These are phyloP conservation scores for Nasonovia ribisnigri DNA, from an alignment of 2,888 invertebrate genomes.

Conservation along the genomic window DNA sequence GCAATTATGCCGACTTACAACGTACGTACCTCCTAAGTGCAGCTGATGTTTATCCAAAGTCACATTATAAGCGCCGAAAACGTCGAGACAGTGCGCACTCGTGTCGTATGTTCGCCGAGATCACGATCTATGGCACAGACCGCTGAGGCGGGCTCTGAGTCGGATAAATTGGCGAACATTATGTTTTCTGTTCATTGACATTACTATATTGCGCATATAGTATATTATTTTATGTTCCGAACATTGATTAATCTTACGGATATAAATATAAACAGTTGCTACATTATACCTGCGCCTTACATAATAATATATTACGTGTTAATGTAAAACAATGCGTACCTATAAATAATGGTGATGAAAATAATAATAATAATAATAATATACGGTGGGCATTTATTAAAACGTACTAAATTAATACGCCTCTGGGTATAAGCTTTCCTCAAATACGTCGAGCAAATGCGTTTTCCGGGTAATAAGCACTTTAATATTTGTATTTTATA, in stretches of 20 bases:
- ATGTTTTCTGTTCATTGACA: neutral
- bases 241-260: neutral
- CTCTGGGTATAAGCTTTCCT: neutral
- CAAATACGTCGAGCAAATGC: neutral
- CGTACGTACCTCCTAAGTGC: neutral
- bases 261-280: neutral
- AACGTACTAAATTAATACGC: neutral
- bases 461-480: neutral
- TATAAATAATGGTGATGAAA: neutral
- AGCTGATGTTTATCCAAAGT: neutral
- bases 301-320: neutral
- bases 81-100: neutral
- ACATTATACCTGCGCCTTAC: neutral
- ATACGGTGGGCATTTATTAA: neutral
- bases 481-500: neutral
- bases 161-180: neutral
- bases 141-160: neutral
- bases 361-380: neutral
- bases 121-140: too few relatives aligned
- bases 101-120: too few relatives aligned
- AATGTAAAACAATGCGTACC: neutral
- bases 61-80: neutral
- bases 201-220: neutral
- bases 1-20: neutral
- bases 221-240: neutral